Evolutionary conservation across 2,888 invertebrate genomes (phyloP), one percentile per base, ranked within the genome.

Genomic region (Seira musarum): DNA sequence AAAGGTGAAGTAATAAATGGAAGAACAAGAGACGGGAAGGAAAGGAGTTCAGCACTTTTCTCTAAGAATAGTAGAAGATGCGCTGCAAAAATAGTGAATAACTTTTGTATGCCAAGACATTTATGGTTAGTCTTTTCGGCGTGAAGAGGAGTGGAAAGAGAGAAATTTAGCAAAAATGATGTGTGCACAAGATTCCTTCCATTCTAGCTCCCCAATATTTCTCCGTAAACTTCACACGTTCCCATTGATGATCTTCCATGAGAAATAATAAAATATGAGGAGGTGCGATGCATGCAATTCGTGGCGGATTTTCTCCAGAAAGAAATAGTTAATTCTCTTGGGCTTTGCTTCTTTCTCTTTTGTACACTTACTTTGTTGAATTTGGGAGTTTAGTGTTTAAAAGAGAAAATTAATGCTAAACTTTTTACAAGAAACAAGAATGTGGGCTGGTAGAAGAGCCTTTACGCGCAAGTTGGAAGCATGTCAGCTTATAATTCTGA

Each of bases 401-500:
- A 49, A 49, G 49, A 49, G 49, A 49, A 49, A 49, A 49, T 49
- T 49, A 49, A 13, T n/a, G 49, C 15, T 49, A 49, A 49, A 49
- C 49, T 49, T 49, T 49, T 49, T 49, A 49, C 2, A 15, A n/a
- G 13, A 49, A 49, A 49, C 49, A 49, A 49, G 17, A 3, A 49
- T 49, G 49, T 49, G 49, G 49, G 49, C 3, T n/a, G 49, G 49
- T 8, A 49, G 49, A 49, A 49, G 49, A n/a, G 49, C 13, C 2
- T n/a, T 49, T 49, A n/a, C 17, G 49, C 49, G 2, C 3, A 49
- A 49, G 49, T 49, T n/a, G 49, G 49, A 49, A n/a, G 49, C 49
- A 49, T 49, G 49, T 49, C 49, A 49, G 49, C 49, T 2, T 49
- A n/a, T 49, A n/a, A 49, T 49, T 49, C 15, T 49, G 15, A 13